Evolutionary conservation across 2,113 vertebrate genomes (phyloP).

Genomic region (Pongo abelii): DNA sequence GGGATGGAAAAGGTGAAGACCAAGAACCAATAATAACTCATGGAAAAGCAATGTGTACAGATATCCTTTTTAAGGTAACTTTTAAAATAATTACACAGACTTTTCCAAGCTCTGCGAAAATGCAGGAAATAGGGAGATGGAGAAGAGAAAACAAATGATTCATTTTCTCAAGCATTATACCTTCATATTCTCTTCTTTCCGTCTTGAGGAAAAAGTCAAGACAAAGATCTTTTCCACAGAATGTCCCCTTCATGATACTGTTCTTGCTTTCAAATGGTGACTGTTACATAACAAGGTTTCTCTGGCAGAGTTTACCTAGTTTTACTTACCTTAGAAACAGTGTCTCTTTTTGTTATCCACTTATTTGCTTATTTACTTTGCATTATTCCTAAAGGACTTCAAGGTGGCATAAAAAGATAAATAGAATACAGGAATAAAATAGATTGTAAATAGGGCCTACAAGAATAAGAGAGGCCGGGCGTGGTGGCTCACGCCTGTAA

Average conservation of each 20-base stretch:
- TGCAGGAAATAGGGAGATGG: not conserved
- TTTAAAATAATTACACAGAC: not conserved
- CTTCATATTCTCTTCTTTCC: not conserved
- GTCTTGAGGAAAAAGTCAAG: conserved; percentile 19
- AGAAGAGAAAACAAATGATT: not conserved
- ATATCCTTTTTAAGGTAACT: conserved; percentile 97
- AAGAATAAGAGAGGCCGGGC: not conserved
- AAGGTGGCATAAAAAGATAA: not conserved
- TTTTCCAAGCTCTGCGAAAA: not conserved
- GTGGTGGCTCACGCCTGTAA: no score
- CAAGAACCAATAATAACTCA: conserved; percentile 99
- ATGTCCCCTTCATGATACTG: not conserved
- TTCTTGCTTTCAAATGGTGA: not conserved
- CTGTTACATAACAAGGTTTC: not conserved
- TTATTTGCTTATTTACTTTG: not conserved
- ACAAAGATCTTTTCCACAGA: not conserved
- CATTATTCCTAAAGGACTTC: not conserved
- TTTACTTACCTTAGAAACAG: conserved; percentile 1
- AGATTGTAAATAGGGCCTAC: not conserved
- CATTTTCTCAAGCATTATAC: not conserved
- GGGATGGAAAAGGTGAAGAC: conserved; percentile 99
- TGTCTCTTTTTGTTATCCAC: not conserved
- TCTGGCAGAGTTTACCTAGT: not conserved
- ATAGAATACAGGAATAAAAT: not conserved
- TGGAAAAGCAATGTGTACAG: conserved; percentile 99